These are phyloP conservation scores for Leptopilina boulardi DNA, from an alignment of 1,140 invertebrate genomes.

Conservation along the genomic window DNA sequence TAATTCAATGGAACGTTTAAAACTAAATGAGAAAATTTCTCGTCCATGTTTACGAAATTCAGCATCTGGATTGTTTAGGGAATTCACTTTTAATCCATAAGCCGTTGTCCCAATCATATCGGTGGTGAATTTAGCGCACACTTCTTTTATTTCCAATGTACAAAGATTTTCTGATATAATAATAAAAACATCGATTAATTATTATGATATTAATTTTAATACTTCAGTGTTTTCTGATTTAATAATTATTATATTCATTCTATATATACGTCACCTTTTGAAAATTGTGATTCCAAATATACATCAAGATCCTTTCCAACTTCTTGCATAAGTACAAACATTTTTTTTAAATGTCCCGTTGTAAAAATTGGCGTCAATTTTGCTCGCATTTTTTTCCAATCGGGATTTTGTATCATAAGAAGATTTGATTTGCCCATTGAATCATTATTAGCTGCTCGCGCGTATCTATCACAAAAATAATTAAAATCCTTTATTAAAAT, in stretches of 20 bases:
- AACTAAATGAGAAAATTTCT: constrained; percentile 59
- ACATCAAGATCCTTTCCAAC: constrained; percentile 67
- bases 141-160: constrained; percentile 67
- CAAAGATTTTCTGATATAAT: constrained; percentile 36
- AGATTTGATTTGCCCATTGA: constrained; percentile 59
- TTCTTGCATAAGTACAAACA: constrained; percentile 70
- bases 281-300: constrained; percentile 55
- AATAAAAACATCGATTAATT: no score
- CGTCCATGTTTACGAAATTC: constrained; percentile 60
- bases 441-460: constrained; percentile 49
- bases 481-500: constrained; percentile 75
- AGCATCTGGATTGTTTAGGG: constrained; percentile 72
- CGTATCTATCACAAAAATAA: constrained; percentile 65
- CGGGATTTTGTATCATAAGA: constrained; percentile 62
- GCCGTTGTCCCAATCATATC: constrained; percentile 79
- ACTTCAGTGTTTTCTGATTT: no score
- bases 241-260: no score
- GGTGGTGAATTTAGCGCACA: constrained; percentile 76
- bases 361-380: constrained; percentile 73
- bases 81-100: constrained; percentile 79
- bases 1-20: constrained; percentile 58
- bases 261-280: no score
- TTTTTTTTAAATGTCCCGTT: constrained; percentile 69
- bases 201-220: no score
- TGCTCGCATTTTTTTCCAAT: constrained; percentile 68